phyloP scores from a whole-genome alignment of 2,888 invertebrate species.

The Pterobdella sp. region DNA sequence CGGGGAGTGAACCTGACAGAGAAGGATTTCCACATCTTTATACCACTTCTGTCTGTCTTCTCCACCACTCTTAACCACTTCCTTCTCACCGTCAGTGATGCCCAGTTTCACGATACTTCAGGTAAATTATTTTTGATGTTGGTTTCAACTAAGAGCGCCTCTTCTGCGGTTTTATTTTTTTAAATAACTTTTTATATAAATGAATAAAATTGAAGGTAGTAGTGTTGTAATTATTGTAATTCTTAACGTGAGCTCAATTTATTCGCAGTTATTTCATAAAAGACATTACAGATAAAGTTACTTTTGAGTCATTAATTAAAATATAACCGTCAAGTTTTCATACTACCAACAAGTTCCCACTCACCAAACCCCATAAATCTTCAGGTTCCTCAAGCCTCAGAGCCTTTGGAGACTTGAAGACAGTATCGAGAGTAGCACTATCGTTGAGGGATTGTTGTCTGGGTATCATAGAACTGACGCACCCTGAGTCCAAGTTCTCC shows the following conservation, averaged over 20 bases:
- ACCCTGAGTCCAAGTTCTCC: conserved; percentile 64
- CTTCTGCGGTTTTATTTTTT: not conserved
- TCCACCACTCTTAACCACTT: conserved; percentile 72
- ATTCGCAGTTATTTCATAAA: no score
- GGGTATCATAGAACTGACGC: conserved; percentile 76
- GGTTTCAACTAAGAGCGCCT: not conserved
- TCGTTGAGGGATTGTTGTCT: conserved; percentile 71
- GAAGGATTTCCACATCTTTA: conserved; percentile 62
- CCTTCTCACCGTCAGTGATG: conserved; percentile 74
- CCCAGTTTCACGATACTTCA: conserved; percentile 63
- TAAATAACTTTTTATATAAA: no score
- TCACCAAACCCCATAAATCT: no score
- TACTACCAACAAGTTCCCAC: no score
- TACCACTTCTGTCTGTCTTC: conserved; percentile 73
- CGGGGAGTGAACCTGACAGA: conserved; percentile 59
- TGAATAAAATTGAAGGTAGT: no score
- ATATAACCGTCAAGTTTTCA: no score
- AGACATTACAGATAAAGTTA: no score
- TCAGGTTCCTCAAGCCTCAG: not conserved
- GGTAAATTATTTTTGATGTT: conserved; percentile 5
- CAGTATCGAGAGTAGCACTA: conserved; percentile 63
- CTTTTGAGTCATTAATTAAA: no score
- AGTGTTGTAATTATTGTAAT: no score
- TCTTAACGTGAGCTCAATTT: no score
- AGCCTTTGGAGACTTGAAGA: conserved; percentile 66